Base-by-base conservation (phyloP, 1,140 invertebrate genomes). In the Tetragonula clypearis region DNA sequence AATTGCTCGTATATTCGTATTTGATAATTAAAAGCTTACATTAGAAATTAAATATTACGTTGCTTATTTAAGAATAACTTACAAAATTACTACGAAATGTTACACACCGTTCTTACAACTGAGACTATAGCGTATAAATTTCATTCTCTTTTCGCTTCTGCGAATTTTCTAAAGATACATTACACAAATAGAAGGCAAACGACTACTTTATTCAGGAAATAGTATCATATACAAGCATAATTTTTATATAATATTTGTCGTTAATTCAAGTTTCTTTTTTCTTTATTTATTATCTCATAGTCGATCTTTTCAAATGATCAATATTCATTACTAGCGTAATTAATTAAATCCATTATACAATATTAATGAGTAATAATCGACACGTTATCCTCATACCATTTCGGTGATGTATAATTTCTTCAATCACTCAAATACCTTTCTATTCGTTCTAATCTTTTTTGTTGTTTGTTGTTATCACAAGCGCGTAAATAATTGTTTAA, bases 191-290 rank as follows among this genome's bases (percentile, higher is more conserved):
- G 86, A 90, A 92, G 90, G 89, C 90, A 93, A 93, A 93, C 85
- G 86, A 80, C 92, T 94, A 93, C 90, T 94, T 93, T 93, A 93
- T 92, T 94, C 82, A 91, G 89, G 90, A 91, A 94, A 93, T 92
- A 88, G 77, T 92, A 91, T 91, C 92, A 93, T 94, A 93, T 92
- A 92, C 92, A 93, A 94, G 92, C 92, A 91, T 91, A 90, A 89
- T 90, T 92, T 49, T 92, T 92, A 92, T 89, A 93, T 92, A 91
- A 88, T 90, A 91, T 92, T 90, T 90, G 80, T 92, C 86, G 89
- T 92, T 88, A 90, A 88, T 86, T 87, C 80, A 79, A 88, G 72
- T 90, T 87, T 88, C 87, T 73, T n/a, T 41, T 88, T 87, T 73
- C 60, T 86, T 89, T 89, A 76, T 91, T 85, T 81, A 77, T 82